phyloP scores from a whole-genome alignment of 2,888 invertebrate genomes.

The Drosophila prostipennis region DNA sequence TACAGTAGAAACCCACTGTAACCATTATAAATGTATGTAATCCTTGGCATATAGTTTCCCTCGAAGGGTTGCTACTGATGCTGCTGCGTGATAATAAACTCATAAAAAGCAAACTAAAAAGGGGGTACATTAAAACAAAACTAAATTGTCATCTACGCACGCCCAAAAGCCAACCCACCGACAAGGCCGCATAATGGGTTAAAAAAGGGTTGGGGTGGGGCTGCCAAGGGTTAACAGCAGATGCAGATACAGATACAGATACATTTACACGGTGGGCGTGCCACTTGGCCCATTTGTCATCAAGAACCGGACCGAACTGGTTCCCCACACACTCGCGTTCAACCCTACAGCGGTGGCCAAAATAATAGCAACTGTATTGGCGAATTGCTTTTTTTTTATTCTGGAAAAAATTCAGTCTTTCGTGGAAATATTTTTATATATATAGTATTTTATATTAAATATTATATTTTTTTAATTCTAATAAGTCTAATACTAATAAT shows the following conservation, averaged over 20 bases:
- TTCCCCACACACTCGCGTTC: conserved; percentile 21
- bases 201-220: conserved; percentile 30
- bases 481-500: too few species aligned
- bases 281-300: conserved; percentile 69
- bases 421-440: too few species aligned
- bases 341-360: conserved; percentile 3
- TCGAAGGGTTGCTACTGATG: conserved; percentile 19
- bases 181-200: conserved; percentile 70
- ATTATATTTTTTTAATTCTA: too few species aligned
- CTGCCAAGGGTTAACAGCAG: conserved; percentile 55
- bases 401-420: background rate
- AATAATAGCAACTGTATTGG: background rate
- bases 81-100: conserved; percentile 70
- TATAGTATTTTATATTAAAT: too few species aligned
- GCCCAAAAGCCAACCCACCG: conserved; percentile 57
- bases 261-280: conserved; percentile 63
- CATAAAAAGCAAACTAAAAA: conserved; percentile 67
- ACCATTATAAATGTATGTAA: background rate
- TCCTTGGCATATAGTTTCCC: background rate
- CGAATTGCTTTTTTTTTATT: too few species aligned
- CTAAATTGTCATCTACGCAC: conserved; percentile 70
- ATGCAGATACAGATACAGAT: conserved; percentile 38
- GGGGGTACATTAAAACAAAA: conserved; percentile 72
- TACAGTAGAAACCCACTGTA: background rate
- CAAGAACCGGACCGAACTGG: conserved; percentile 45